These are phyloP conservation scores for Alosa alosa DNA, from an alignment of 2,113 vertebrate species.

Conservation along the genomic window DNA sequence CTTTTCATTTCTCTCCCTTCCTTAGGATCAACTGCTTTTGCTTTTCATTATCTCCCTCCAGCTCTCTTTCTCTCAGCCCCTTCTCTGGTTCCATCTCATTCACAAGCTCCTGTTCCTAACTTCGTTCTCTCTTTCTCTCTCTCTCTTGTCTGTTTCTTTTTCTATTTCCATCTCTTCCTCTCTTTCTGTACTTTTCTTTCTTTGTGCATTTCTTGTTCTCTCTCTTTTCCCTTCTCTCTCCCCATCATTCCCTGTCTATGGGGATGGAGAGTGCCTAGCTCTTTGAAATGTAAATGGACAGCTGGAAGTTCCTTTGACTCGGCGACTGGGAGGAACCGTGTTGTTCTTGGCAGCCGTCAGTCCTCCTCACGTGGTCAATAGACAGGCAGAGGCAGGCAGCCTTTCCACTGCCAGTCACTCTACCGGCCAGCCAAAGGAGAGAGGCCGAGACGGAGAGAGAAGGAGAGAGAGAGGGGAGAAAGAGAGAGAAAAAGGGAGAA, in stretches of 20 bases:
- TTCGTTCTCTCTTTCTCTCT: neutral
- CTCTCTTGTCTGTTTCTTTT: neutral
- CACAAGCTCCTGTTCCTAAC: neutral
- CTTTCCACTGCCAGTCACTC: neutral
- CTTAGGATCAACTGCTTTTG: neutral
- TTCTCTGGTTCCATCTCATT: neutral
- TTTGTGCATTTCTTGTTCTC: neutral
- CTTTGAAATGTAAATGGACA: constrained; percentile 34
- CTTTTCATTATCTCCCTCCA: neutral
- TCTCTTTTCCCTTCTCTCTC: neutral
- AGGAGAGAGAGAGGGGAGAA: neutral
- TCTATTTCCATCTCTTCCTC: neutral
- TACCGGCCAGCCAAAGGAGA: neutral
- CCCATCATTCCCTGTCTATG: neutral
- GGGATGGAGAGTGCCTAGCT: neutral
- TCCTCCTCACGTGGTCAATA: constrained; percentile 51
- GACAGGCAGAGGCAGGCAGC: constrained; percentile 29
- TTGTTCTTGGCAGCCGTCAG: constrained; percentile 45
- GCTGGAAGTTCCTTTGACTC: constrained; percentile 26
- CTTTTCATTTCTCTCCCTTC: no score
- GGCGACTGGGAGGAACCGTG: constrained; percentile 33
- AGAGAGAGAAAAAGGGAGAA: neutral
- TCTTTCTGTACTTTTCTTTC: neutral
- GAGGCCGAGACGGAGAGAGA: neutral
- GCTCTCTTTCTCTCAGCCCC: neutral